Evolutionary conservation across 2,113 vertebrate species (phyloP).

Genomic region (Macroglossus sobrinus): DNA sequence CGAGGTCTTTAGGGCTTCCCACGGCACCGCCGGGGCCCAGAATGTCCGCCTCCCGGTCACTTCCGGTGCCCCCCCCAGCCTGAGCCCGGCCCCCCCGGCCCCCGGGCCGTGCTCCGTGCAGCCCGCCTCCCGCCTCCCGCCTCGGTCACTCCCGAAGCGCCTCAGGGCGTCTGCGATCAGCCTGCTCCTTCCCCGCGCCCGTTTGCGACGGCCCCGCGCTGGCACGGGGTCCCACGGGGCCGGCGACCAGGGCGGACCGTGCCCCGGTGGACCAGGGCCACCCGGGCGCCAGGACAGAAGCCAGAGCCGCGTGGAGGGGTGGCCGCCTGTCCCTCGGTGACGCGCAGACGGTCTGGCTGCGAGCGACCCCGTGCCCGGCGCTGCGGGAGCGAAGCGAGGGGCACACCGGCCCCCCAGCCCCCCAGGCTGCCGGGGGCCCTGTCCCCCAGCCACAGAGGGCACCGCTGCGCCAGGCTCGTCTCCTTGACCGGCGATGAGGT

Average conservation of each 20-base stretch:
- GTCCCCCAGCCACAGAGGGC: accelerated
- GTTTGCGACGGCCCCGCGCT: too few species aligned
- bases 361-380: accelerated
- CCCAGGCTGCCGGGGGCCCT: accelerated
- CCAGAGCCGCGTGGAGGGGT: accelerated
- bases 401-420: accelerated
- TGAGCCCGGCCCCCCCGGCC: neutral
- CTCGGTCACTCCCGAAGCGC: too few species aligned
- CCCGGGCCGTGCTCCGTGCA: accelerated
- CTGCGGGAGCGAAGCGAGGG: too few species aligned
- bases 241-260: accelerated
- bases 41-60: accelerated
- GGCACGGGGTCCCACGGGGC: accelerated
- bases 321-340: accelerated
- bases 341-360: accelerated
- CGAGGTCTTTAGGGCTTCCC: accelerated
- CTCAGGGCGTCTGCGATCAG: too few species aligned
- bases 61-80: neutral
- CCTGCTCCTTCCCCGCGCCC: accelerated
- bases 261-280: accelerated
- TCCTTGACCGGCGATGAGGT: accelerated
- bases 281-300: accelerated
- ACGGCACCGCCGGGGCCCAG: accelerated
- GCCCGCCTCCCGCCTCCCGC: accelerated
- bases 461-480: accelerated